These are phyloP conservation scores for Boloria selene DNA, from an alignment of 2,888 invertebrate genomes.

Conservation along the genomic window DNA sequence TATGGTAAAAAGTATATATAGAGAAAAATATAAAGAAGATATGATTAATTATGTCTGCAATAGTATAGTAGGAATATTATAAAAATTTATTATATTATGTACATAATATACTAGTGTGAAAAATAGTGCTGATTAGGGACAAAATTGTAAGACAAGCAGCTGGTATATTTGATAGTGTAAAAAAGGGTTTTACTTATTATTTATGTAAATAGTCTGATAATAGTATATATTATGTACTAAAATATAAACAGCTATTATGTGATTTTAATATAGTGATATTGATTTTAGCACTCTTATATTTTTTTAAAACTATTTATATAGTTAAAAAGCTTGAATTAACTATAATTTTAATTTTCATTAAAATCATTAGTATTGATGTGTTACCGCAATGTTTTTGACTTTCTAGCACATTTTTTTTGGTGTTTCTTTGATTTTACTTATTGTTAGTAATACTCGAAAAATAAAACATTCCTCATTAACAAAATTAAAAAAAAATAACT, in stretches of 20 bases:
- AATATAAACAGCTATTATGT: constrained; percentile 35
- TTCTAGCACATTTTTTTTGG: neutral
- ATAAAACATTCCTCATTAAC: constrained; percentile 30
- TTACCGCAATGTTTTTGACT: constrained; percentile 18
- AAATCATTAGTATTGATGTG: constrained; percentile 20
- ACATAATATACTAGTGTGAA: constrained; percentile 20
- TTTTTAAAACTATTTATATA: constrained; percentile 23
- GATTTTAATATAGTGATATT: constrained; percentile 37
- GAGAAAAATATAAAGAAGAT: neutral
- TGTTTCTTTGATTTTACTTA: constrained; percentile 16
- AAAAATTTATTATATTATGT: constrained; percentile 29
- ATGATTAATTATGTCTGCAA: constrained; percentile 12
- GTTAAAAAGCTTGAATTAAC: constrained; percentile 9
- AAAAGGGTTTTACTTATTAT: constrained; percentile 18
- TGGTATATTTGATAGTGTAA: constrained; percentile 17
- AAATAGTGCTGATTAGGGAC: constrained; percentile 11
- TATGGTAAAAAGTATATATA: neutral
- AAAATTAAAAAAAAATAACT: constrained; percentile 8
- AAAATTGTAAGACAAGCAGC: constrained; percentile 3
- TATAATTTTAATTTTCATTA: constrained; percentile 21
- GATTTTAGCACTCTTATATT: constrained; percentile 28
- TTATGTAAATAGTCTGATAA: constrained; percentile 34
- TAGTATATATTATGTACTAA: constrained; percentile 27
- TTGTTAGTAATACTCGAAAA: constrained; percentile 22
- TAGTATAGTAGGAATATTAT: constrained; percentile 5